Percentiles rank a stretch among this genome's conserved stretches.
Evolutionary conservation across 2,797 vertebrate species (phyloP).

Genomic region (Vespertilio murinus): DNA sequence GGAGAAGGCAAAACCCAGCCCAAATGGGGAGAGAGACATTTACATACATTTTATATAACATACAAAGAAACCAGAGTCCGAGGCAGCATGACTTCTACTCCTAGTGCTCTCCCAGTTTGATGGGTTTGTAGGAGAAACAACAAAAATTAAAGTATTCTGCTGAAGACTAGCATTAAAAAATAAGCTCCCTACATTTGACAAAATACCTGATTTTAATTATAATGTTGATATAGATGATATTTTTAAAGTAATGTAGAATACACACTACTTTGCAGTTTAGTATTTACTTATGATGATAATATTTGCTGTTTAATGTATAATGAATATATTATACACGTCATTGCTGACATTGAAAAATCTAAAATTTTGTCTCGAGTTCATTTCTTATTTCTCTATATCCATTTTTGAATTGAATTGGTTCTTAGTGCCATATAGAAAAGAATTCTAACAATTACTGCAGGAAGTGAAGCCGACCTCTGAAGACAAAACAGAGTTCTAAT

Average conservation of each 20-base stretch:
- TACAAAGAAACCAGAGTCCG: conserved; percentile 85
- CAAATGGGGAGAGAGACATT: conserved; percentile 85
- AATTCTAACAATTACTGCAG: conserved; percentile 11
- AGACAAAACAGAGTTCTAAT: conserved; percentile 41
- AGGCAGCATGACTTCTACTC: conserved; percentile 86
- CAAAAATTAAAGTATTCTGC: conserved; percentile 81
- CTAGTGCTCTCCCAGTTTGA: conserved; percentile 87
- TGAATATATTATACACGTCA: neutral
- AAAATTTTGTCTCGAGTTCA: neutral
- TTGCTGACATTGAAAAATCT: neutral
- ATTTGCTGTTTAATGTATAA: neutral
- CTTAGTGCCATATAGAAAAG: neutral
- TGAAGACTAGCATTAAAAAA: conserved; percentile 80
- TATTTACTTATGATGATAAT: neutral
- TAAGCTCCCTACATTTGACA: conserved; percentile 85
- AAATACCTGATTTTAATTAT: conserved; percentile 86
- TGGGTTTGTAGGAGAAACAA: conserved; percentile 80
- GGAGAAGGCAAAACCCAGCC: conserved; percentile 84
- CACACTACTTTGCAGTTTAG: neutral
- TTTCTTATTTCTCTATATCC: neutral
- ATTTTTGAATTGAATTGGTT: conserved; percentile 27
- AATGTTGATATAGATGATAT: neutral
- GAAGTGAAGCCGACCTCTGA: neutral
- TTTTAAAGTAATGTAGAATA: neutral
- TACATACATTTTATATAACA: conserved; percentile 89